Evolutionary conservation across 2,113 vertebrate species (phyloP), one percentile per base, ranked within the genome.

Genomic region (Illadopsis cleaveri): DNA sequence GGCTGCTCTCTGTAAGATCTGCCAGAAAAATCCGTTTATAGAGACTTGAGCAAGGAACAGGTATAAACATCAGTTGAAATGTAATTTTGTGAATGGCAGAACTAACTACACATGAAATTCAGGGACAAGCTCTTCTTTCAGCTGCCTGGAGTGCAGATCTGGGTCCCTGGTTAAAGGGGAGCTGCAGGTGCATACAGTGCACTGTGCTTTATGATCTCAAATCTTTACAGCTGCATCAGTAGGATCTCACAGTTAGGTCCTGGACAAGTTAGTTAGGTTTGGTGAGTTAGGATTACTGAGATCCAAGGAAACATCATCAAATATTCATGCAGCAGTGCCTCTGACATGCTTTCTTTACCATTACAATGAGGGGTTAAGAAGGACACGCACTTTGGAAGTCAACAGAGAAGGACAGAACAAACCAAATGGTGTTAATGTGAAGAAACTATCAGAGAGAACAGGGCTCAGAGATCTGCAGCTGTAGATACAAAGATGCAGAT

Each of bases 311-410:
- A 71, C 35, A 38, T 15, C 4, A 31, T 13, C 31, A 47, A 53
- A 24, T 33, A 86, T 22, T 84, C 81, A 62, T 5, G 35, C 17
- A 31, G 54, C 3, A 27, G 40, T 42, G 53, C 27, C 54, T 82
- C 71, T 15, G 28, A 15, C 27, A 48, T 14, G 22, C 86, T 56
- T 38, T 33, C 79, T 76, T 69, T 48, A 77, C 31, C 31, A 24
- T 50, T 23, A 27, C 4, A 37, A 27, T 7, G 38, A 66, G 28
- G 21, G 61, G 7, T 37, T 48, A 40, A 61, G 56, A 42, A 81
- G 60, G 54, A 65, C 10, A 4, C 0, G 0, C 6, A 9, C 6
- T 19, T 31, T 3, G 4, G 35, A 76, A 69, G 33, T 12, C 15
- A 18, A 31, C 0, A 0, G 40, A 64, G 70, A 54, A 33, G 0